These are phyloP conservation scores for Troides helena DNA, from an alignment of 2,888 invertebrate genomes.

Conservation along the genomic window DNA sequence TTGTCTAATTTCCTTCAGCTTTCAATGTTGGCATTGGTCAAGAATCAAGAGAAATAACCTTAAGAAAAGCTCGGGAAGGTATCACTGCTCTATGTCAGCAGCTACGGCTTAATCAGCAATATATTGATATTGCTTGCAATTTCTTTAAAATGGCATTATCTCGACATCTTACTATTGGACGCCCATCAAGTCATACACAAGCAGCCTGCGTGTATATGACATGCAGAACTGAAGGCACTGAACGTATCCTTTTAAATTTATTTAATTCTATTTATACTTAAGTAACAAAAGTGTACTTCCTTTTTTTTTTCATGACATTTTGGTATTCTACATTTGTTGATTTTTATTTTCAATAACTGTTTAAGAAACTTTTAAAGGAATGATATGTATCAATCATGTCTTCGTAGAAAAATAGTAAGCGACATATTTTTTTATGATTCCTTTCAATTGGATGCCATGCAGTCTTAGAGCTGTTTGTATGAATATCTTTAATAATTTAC, in stretches of 20 bases:
- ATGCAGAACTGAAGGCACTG: constrained; percentile 95
- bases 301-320: not conserved
- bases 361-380: too few relatives aligned
- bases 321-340: too few relatives aligned
- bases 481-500: too few relatives aligned
- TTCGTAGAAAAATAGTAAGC: too few relatives aligned
- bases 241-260: constrained; percentile 86
- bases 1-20: constrained; percentile 67
- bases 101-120: constrained; percentile 92
- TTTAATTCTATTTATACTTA: not conserved
- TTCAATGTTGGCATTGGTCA: constrained; percentile 90
- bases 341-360: too few relatives aligned
- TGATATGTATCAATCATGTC: too few relatives aligned
- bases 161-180: constrained; percentile 92
- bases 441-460: too few relatives aligned
- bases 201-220: constrained; percentile 99
- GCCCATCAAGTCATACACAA: constrained; percentile 93
- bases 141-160: constrained; percentile 95
- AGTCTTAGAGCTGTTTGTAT: too few relatives aligned
- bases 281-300: not conserved
- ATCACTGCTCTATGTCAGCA: constrained; percentile 93
- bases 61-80: constrained; percentile 91
- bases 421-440: too few relatives aligned
- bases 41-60: constrained; percentile 95
- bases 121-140: constrained; percentile 95